Conservation (phyloP, 2,113 vertebrate species). For the Columba livia region DNA sequence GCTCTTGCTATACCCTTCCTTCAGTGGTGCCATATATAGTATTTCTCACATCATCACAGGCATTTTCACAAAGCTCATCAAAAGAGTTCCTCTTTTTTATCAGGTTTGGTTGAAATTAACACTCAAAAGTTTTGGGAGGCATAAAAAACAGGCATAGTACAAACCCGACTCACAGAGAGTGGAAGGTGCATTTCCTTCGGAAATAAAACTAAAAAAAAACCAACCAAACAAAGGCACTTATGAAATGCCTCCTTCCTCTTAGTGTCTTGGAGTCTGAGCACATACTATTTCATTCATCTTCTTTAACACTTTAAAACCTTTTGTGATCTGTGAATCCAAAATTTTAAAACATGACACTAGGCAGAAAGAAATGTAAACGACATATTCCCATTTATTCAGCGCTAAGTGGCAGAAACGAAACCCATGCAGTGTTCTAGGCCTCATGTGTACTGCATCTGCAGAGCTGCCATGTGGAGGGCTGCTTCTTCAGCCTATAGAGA, state of each 20-base stretch:
- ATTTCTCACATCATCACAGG: not conserved
- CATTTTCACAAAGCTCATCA: not conserved
- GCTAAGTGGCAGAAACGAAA: not conserved
- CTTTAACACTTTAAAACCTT: not conserved
- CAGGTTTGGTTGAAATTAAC: not conserved
- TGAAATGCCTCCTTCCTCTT: not conserved
- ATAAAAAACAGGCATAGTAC: not conserved
- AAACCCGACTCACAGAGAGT: not conserved
- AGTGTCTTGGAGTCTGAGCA: not conserved
- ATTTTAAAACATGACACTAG: not conserved
- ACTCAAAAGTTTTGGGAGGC: not conserved
- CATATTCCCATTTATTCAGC: not conserved
- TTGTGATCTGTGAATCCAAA: not conserved
- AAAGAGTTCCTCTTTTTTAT: not conserved
- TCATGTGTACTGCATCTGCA: rapidly evolving
- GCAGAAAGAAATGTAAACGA: not conserved
- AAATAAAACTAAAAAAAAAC: not conserved
- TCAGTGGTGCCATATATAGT: not conserved
- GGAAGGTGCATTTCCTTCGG: not conserved
- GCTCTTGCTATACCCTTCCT: not conserved
- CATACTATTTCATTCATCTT: not conserved
- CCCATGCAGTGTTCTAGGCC: not conserved
- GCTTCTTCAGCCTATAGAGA: not conserved
- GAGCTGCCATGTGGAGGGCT: not conserved
- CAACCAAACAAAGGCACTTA: not conserved